Evolutionary conservation across 2,888 invertebrate genomes (phyloP).

Genomic region (Thera britannica): DNA sequence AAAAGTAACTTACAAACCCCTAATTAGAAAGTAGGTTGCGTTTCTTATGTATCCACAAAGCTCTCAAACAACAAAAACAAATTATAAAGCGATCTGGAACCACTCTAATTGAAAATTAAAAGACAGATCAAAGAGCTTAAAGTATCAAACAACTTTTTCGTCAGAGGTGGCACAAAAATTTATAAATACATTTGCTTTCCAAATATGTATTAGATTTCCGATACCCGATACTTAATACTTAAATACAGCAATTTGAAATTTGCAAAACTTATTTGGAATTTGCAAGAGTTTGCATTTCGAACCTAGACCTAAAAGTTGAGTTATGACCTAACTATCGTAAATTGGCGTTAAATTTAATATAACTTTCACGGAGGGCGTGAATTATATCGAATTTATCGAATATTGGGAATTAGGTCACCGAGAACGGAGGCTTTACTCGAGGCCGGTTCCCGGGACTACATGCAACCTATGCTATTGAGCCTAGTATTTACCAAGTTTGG

Average conservation of each 20-base stretch:
- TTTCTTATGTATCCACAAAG: slow-evolving; percentile 7
- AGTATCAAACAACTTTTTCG: slow-evolving; percentile 6
- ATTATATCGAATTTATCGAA: slow-evolving; percentile 23
- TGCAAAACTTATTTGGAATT: neutral
- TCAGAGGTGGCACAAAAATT: neutral
- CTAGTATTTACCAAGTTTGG: slow-evolving; percentile 7
- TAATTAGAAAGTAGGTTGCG: neutral
- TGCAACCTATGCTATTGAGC: slow-evolving; percentile 7
- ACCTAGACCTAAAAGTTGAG: slow-evolving; percentile 1
- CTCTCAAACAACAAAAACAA: slow-evolving; percentile 9
- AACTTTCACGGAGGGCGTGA: slow-evolving; percentile 10
- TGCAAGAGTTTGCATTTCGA: neutral
- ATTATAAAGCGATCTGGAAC: slow-evolving; percentile 9
- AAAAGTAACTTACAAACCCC: neutral
- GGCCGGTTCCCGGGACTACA: slow-evolving; percentile 10
- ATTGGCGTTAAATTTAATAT: slow-evolving; percentile 10
- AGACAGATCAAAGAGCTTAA: slow-evolving; percentile 19
- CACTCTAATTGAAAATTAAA: slow-evolving; percentile 10
- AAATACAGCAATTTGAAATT: neutral
- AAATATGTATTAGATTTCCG: neutral
- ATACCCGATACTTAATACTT: neutral
- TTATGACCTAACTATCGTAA: slow-evolving; percentile 10
- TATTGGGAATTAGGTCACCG: slow-evolving; percentile 28
- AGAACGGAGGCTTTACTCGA: slow-evolving; percentile 10
- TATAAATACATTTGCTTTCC: slow-evolving; percentile 1